Evolutionary conservation across 2,888 invertebrate genomes (phyloP), one percentile per base, ranked within the genome.

Genomic region (Himalopsyche anomala): DNA sequence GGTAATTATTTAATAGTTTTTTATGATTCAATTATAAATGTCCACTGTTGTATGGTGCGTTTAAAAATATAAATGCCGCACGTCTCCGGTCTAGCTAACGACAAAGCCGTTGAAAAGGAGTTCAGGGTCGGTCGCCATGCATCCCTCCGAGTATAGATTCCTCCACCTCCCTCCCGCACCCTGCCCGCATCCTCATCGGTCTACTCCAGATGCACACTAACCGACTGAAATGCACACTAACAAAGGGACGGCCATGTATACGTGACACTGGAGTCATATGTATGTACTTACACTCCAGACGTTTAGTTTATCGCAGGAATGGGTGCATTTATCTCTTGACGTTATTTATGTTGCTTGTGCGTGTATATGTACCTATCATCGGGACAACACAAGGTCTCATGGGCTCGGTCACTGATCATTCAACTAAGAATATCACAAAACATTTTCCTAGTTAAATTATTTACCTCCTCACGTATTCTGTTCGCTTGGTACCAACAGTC

Each of bases 151-250:
- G 74, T 74, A 74, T 74, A 74, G 74, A 74, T 82, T 81, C 81
- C 83, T 45, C 84, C 69, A 42, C 62, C 51, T 55, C 83, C 84
- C 84, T 84, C 81, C 82, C 28, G 45, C 74, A 36, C 79, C 54
- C 62, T 51, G 62, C 45, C 74, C 82, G n/a, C 81, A 38, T 40
- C 42, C 74, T 38, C 84, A 38, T 81, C 51, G 38, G 36, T 69
- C 54, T 55, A 80, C 83, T 85, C 85, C 83, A 85, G 83, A 85
- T 85, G 83, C 85, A 85, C 85, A 85, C 83, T 85, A 85, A 85
- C 85, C 85, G 82, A 83, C 74, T 74, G 38, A 74, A 74, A 74
- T 74, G 4, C 74, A 74, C 12, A 74, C 74, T 36, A 12, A 74
- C 28, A 74, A 15, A 36, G n/a, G n/a, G 56, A 5, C 9, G 62